phyloP scores from a whole-genome alignment of 30 jellyfish, hydroid and myxozoan genomes.

The Pelagia noctiluca region DNA sequence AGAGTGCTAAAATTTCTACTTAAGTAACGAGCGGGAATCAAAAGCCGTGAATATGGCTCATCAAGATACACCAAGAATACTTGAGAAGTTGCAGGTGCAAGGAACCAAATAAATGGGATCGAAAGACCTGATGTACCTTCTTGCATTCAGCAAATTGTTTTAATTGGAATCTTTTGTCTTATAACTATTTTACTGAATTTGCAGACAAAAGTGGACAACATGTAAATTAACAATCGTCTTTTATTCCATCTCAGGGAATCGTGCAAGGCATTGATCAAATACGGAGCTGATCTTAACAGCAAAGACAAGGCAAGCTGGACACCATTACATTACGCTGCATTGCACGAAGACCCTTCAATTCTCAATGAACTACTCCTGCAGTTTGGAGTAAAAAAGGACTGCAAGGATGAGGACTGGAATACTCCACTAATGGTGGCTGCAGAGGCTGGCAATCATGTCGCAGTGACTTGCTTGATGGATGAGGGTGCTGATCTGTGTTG shows the following conservation, averaged over 20 bases:
- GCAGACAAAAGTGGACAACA: too few relatives aligned
- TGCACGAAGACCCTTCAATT: constrained; percentile 18
- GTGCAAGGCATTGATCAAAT: constrained; percentile 20
- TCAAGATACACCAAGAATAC: too few relatives aligned
- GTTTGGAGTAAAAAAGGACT: background rate
- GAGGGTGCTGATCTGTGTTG: constrained; percentile 38
- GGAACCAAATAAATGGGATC: too few relatives aligned
- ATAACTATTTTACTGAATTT: too few relatives aligned
- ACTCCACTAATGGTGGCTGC: constrained; percentile 66
- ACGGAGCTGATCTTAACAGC: constrained; percentile 17
- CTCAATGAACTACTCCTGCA: constrained; percentile 10
- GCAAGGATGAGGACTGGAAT: constrained; percentile 43
- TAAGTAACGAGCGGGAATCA: too few relatives aligned
- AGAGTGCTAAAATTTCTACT: too few relatives aligned
- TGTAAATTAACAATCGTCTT: too few relatives aligned
- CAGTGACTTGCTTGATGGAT: constrained; percentile 37
- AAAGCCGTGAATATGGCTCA: too few relatives aligned
- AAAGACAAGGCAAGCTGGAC: constrained; percentile 37
- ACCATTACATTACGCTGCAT: constrained; percentile 57
- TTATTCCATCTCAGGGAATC: constrained; percentile 20
- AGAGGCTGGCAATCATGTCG: constrained; percentile 33
- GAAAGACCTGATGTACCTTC: too few relatives aligned
- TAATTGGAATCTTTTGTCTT: too few relatives aligned
- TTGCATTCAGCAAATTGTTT: too few relatives aligned
- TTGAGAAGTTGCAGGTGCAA: too few relatives aligned